Percentiles rank a stretch among this genome's conserved stretches.
Evolutionary conservation across 2,888 invertebrate species (phyloP).

Genomic region (Cremastinae sp.): DNA sequence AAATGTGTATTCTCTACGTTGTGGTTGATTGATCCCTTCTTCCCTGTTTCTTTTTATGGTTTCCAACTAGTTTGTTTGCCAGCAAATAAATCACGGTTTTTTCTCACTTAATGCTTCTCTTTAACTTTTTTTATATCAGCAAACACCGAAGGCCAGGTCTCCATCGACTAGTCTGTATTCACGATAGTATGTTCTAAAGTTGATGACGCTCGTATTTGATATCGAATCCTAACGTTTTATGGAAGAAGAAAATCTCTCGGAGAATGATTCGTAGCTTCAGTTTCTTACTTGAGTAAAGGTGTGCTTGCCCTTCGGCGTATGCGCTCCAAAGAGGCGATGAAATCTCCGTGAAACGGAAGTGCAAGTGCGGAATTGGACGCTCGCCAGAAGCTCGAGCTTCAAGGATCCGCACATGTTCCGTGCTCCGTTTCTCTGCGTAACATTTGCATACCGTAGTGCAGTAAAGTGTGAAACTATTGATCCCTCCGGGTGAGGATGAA

Average conservation of each 20-base stretch:
- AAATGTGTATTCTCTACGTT: too few species aligned
- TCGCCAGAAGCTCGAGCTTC: constrained; percentile 49
- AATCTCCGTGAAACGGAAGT: constrained; percentile 52
- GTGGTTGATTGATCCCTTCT: too few species aligned
- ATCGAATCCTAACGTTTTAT: constrained; percentile 7
- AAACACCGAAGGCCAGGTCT: too few species aligned
- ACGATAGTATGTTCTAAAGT: constrained; percentile 47
- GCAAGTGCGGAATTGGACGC: constrained; percentile 45
- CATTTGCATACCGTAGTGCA: constrained; percentile 76
- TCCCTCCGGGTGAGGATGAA: constrained; percentile 33
- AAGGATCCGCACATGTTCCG: constrained; percentile 56
- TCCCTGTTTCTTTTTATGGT: too few species aligned
- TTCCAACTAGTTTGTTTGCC: too few species aligned
- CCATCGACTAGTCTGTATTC: constrained; percentile 18
- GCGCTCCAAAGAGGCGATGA: constrained; percentile 32
- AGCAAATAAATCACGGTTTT: too few species aligned
- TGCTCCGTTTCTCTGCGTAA: constrained; percentile 20
- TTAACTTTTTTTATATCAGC: too few species aligned
- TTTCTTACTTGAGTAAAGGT: too few species aligned
- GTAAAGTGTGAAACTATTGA: constrained; percentile 78
- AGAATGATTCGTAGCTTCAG: constrained; percentile 3
- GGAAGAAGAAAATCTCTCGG: neutral
- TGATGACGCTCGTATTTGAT: constrained; percentile 44
- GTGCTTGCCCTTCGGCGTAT: neutral
- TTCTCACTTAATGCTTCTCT: neutral